These are phyloP conservation scores for Drosophila subquinaria DNA, from an alignment of 2,888 invertebrate species.

Conservation along the genomic window DNA sequence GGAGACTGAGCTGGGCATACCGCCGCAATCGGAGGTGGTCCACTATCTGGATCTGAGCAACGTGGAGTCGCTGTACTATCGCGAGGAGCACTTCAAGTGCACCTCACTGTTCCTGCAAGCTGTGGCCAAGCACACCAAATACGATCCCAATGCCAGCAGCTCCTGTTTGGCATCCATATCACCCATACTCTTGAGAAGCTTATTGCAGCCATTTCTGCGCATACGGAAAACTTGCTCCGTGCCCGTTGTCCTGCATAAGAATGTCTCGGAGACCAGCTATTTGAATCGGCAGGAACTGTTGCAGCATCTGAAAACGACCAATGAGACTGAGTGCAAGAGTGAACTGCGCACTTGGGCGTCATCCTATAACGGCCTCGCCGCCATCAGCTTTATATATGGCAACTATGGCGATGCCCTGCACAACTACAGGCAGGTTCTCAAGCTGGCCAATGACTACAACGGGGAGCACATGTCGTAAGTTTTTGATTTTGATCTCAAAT, in stretches of 20 bases:
- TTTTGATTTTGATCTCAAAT: no score
- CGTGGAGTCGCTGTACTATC: constrained; percentile 91
- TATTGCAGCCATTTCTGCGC: constrained; percentile 88
- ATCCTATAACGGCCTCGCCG: constrained; percentile 90
- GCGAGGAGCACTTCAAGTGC: constrained; percentile 87
- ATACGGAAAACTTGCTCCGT: constrained; percentile 91
- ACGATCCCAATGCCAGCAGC: constrained; percentile 30
- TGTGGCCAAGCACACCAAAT: constrained; percentile 76
- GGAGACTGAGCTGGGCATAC: constrained; percentile 89
- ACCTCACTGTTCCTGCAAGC: constrained; percentile 86
- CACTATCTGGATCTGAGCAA: constrained; percentile 89
- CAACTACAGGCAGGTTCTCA: constrained; percentile 88
- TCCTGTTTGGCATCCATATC: constrained; percentile 86
- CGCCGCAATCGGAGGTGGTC: constrained; percentile 87
- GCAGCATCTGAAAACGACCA: constrained; percentile 88
- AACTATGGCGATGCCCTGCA: constrained; percentile 87
- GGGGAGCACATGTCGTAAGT: constrained; percentile 73
- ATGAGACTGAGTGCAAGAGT: constrained; percentile 88
- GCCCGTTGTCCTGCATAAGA: constrained; percentile 84
- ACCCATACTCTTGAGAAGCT: constrained; percentile 76
- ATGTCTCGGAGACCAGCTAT: constrained; percentile 80
- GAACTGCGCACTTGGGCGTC: constrained; percentile 88
- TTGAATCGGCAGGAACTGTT: constrained; percentile 89
- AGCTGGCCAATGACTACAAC: constrained; percentile 84
- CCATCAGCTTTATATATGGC: constrained; percentile 87